Conservation (phyloP, 1,140 invertebrate genomes). For the Hestina assimilis region DNA sequence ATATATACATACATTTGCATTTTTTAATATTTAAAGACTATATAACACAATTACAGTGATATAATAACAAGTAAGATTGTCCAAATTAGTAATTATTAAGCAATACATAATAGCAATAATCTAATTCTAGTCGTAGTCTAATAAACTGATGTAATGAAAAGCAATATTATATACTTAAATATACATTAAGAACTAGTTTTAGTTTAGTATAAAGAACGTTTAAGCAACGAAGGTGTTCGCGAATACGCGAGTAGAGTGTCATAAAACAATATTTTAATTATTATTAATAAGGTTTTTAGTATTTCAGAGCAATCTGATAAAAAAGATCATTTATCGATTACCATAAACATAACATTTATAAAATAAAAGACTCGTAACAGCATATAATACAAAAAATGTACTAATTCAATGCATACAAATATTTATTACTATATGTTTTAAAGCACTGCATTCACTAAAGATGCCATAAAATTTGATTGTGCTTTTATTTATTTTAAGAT, state of each 20-base stretch:
- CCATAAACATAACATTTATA: no score
- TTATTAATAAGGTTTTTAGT: no score
- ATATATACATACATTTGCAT: background rate
- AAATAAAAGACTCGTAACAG: no score
- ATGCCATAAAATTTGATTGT: no score
- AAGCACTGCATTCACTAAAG: no score
- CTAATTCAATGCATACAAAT: no score
- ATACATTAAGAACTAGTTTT: conserved; percentile 8
- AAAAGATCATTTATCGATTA: no score
- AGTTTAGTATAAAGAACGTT: conserved; percentile 15
- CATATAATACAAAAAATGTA: no score
- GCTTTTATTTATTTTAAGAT: no score
- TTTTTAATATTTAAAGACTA: conserved; percentile 10
- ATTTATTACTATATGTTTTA: no score
- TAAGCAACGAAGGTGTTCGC: conserved; percentile 5
- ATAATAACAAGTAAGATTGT: conserved; percentile 39
- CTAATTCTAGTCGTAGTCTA: conserved; percentile 24
- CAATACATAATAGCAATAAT: conserved; percentile 41
- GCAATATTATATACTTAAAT: conserved; percentile 35
- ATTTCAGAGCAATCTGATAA: no score
- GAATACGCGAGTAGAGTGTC: conserved; percentile 24
- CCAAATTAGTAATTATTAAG: conserved; percentile 51
- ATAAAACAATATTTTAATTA: conserved; percentile 21
- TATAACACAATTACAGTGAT: conserved; percentile 33
- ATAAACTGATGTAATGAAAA: conserved; percentile 25